Evolutionary conservation across 1,140 invertebrate genomes (phyloP), one percentile per base, ranked within the genome.

Genomic region (Piezodorus guildinii): DNA sequence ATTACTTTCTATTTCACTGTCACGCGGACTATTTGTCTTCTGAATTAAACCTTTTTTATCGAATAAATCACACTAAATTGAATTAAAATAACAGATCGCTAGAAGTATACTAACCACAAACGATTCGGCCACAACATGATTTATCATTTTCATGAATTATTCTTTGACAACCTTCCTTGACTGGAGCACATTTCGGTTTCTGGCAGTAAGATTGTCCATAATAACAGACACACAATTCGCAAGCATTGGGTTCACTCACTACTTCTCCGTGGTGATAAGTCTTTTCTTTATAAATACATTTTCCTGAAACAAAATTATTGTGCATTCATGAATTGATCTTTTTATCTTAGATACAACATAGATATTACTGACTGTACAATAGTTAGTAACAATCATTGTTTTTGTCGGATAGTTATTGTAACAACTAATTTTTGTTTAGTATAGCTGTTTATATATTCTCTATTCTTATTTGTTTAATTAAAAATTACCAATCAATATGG

Each of bases 191-290:
- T 67, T 77, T 77, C 46, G 76, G 74, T 63, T 77, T 70, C 49
- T 79, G 77, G 62, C 80, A 82, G 1, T 78, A 69, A 52, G 81
- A 72, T 66, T 79, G 72, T 2, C 80, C 79, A 62, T 79, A 76
- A 68, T 79, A 78, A 65, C 80, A 82, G 17, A 79, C 73, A 68
- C 80, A 82, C 21, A 77, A 71, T 63, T 76, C 70, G 70, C 80
- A 82, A 44, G 76, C 71, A 65, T 73, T 73, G 25, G 69, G 69
- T 19, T 78, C 76, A 12, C 76, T 62, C 17, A 80, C 68, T 63
- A 77, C 67, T 67, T 80, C 77, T 16, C 78, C 79, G 66, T 81
- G 77, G 10, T 67, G 69, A 63, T 78, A 77, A 27, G 77, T 72
- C 21, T 69, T 69, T 19, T 73, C 75, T 60, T 77, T 74, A 16